phyloP scores from a whole-genome alignment of 2,113 vertebrate species.

The Hylia prasina region DNA sequence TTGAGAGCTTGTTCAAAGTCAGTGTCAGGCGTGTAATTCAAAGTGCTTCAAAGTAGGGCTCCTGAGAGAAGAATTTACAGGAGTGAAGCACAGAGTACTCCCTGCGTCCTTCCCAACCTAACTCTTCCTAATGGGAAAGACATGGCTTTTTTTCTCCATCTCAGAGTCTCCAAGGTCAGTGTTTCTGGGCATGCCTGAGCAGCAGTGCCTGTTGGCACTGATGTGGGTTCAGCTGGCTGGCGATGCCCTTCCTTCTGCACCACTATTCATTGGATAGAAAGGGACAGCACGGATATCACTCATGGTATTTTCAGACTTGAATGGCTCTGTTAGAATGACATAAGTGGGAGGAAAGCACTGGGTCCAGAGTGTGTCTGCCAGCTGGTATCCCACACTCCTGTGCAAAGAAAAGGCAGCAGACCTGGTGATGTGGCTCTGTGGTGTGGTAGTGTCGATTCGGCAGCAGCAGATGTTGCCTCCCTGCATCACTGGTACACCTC shows the following conservation, averaged over 20 bases:
- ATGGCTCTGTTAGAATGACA: neutral
- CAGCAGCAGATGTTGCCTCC: neutral
- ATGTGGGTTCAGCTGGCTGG: rapidly evolving
- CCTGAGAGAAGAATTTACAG: neutral
- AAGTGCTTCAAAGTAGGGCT: conserved; percentile 44
- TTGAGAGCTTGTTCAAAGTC: conserved; percentile 53
- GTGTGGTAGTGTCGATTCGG: rapidly evolving
- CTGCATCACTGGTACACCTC: neutral
- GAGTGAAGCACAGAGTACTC: neutral
- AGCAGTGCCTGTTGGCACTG: rapidly evolving
- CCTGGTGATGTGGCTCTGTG: neutral
- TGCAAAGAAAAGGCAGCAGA: neutral
- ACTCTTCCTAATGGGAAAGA: neutral
- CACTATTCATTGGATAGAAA: neutral
- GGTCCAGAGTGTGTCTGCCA: neutral
- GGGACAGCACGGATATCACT: neutral
- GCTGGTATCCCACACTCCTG: rapidly evolving
- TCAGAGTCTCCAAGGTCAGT: neutral
- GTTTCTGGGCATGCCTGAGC: neutral
- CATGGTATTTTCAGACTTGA: neutral
- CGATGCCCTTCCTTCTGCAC: rapidly evolving
- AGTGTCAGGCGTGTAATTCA: conserved; percentile 59
- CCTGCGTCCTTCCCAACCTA: neutral
- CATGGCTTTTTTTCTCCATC: neutral
- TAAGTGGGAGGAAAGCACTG: neutral